Base-by-base conservation (phyloP, 2,113 vertebrate genomes). In the Helogale parvula region DNA sequence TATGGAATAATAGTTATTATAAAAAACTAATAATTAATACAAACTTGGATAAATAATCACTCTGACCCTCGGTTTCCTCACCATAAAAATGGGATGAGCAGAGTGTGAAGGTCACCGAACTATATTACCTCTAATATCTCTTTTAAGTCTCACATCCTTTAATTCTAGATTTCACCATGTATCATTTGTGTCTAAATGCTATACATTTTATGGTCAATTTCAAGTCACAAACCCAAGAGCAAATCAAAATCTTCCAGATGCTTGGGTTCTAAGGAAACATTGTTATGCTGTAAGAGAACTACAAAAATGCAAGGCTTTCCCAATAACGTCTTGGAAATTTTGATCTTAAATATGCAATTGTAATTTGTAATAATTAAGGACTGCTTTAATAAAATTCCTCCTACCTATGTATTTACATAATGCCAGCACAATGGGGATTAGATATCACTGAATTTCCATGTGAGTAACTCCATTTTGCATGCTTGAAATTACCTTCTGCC, bases 381-480 rank as follows among this genome's bases (percentile, higher is more conserved):
- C 72, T 16, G 50, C 93, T 85, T 79, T 79, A 79, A 92, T n/a
- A 86, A 82, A 86, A 76, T 85, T 72, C 88, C 60, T 71, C 71
- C 52, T 57, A 88, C n/a, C 86, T 91, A 60, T 45, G 41, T 94
- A 92, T 94, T 96, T 98, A 88, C 82, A 83, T 88, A 85, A 94
- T 16, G 13, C 57, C 11, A 14, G 45, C 71, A 94, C 57, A 88
- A 68, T n/a, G 72, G 72, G 82, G 89, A 93, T 96, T 50, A 90
- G 81, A 71, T 71, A 77, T 94, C 90, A 47, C 63, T 72, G 88
- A 69, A 85, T 97, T 97, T 96, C 66, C 93, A 80, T 83, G 72
- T 87, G 93, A 68, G 68, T 79, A 35, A 94, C 41, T 38, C 66
- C 79, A 91, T 89, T 98, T 95, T 97, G 76, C 92, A 95, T 93